Conservation (phyloP, 2,888 invertebrate genomes). For the Eumacrocentrus americanus region DNA sequence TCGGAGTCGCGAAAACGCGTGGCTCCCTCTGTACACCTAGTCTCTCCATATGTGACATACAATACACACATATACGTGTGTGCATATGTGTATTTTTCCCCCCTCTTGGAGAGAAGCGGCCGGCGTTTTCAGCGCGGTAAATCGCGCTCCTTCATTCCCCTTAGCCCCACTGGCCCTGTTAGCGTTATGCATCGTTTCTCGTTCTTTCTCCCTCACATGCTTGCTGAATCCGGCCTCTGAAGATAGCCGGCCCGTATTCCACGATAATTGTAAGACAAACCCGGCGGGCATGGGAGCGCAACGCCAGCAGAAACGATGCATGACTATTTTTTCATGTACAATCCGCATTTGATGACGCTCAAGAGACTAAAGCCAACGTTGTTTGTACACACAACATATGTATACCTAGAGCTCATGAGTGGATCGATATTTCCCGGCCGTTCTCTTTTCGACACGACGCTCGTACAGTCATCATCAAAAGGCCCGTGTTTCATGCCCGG, state of each 20-base stretch:
- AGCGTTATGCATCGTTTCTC: slow-evolving; percentile 25
- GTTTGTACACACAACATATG: slow-evolving; percentile 15
- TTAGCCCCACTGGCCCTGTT: not conserved
- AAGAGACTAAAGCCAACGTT: slow-evolving; percentile 31
- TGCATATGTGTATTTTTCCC: not conserved
- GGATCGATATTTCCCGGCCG: slow-evolving; percentile 42
- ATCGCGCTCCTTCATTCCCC: slow-evolving; percentile 13
- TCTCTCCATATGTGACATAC: too few relatives aligned
- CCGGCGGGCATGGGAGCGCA: slow-evolving; percentile 22
- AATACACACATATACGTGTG: too few relatives aligned
- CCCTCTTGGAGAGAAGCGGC: not conserved
- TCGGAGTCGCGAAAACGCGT: too few relatives aligned
- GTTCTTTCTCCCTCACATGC: slow-evolving; percentile 1
- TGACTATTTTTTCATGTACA: slow-evolving; percentile 31
- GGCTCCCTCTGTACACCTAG: too few relatives aligned
- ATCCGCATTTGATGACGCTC: slow-evolving; percentile 41
- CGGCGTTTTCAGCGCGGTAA: slow-evolving; percentile 22
- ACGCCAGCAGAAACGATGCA: slow-evolving; percentile 34
- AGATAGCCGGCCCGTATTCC: not conserved
- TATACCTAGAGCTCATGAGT: too few relatives aligned
- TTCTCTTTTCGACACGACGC: slow-evolving; percentile 38
- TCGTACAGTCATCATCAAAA: slow-evolving; percentile 39
- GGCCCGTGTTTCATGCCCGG: slow-evolving; percentile 12
- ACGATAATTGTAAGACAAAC: slow-evolving; percentile 21
- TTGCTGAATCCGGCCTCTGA: not conserved